phyloP scores from a whole-genome alignment of 2,888 invertebrate species.

The Thereva unica region DNA sequence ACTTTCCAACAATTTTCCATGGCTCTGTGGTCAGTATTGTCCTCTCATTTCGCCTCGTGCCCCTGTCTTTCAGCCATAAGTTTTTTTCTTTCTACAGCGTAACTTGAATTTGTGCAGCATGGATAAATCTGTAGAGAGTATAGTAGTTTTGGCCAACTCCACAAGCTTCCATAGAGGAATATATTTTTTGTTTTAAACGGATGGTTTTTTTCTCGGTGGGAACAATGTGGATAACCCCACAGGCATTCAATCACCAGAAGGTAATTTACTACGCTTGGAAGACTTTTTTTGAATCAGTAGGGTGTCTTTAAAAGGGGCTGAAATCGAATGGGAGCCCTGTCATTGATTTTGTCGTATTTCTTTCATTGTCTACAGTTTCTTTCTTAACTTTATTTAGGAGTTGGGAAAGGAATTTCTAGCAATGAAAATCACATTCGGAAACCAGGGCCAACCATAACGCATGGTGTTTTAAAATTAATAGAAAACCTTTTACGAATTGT shows the following conservation, averaged over 20 bases:
- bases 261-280: conserved; percentile 32
- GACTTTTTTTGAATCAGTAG: conserved; percentile 14
- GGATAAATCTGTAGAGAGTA: conserved; percentile 28
- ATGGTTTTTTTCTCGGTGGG: conserved; percentile 8
- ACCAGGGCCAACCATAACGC: too few relatives aligned
- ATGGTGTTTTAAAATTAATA: too few relatives aligned
- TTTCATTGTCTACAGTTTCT: too few relatives aligned
- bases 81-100: conserved; percentile 9
- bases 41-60: conserved; percentile 9
- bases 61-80: not conserved
- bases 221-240: conserved; percentile 1
- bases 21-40: conserved; percentile 29
- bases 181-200: not conserved
- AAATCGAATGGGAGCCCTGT: too few relatives aligned
- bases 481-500: too few relatives aligned
- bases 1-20: conserved; percentile 19
- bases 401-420: too few relatives aligned
- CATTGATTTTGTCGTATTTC: too few relatives aligned
- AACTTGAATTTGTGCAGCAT: conserved; percentile 37
- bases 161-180: not conserved
- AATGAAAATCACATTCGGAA: too few relatives aligned
- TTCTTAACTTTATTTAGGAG: too few relatives aligned
- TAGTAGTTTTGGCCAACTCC: conserved; percentile 8
- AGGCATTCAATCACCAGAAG: conserved; percentile 26
- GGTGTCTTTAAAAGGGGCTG: not conserved